These are phyloP conservation scores for Ailurus styani DNA, from an alignment of 2,113 vertebrate species.

Conservation along the genomic window DNA sequence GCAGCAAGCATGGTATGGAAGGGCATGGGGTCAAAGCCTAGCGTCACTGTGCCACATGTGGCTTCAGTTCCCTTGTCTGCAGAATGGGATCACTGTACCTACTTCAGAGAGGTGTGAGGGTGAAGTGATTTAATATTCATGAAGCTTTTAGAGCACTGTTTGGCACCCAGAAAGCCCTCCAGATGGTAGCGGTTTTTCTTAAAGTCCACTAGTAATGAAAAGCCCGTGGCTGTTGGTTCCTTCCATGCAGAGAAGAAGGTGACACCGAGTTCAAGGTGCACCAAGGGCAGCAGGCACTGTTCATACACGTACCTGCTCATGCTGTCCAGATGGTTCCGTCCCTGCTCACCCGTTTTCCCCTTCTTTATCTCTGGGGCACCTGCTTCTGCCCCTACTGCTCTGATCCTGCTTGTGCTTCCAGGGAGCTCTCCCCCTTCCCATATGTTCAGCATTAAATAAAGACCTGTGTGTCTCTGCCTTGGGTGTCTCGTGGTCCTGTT, in stretches of 20 bases:
- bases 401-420: background rate
- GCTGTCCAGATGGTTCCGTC: accelerated
- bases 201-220: background rate
- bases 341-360: background rate
- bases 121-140: background rate
- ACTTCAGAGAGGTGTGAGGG: background rate
- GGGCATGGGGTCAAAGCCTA: background rate
- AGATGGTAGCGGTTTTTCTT: background rate
- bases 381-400: background rate
- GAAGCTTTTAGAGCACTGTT: background rate
- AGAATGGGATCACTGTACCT: background rate
- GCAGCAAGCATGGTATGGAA: background rate
- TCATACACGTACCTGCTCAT: background rate
- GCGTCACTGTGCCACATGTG: background rate
- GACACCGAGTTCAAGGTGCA: no score
- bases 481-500: background rate
- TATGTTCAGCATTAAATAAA: background rate
- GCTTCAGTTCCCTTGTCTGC: background rate
- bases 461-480: background rate
- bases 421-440: background rate
- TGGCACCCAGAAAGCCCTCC: background rate
- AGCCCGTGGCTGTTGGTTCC: accelerated
- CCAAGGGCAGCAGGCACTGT: background rate
- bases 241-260: background rate
- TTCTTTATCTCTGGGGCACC: background rate